Percentiles rank a stretch among this genome's conserved stretches.
phyloP scores from a whole-genome alignment of 2,113 vertebrate genomes.

The Cebidichthys violaceus region DNA sequence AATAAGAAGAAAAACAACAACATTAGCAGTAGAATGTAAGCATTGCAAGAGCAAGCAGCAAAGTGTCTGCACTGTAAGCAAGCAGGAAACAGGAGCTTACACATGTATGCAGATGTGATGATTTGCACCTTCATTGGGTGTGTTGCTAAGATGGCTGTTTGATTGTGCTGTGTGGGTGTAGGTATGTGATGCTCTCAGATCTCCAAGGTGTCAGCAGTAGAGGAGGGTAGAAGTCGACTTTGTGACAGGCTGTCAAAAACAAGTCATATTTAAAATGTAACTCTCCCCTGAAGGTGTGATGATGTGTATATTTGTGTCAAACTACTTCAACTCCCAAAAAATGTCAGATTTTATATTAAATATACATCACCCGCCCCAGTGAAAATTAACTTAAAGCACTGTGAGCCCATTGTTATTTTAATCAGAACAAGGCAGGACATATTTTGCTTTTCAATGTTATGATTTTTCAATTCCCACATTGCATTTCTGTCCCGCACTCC shows the following conservation, averaged over 20 bases:
- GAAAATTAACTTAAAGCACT: not conserved
- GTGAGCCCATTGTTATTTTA: not conserved
- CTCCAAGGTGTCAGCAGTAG: constrained; percentile 12
- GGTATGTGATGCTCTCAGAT: constrained; percentile 44
- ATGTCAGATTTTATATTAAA: not conserved
- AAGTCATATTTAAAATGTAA: constrained; percentile 19
- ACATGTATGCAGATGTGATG: not conserved
- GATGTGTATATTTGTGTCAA: constrained; percentile 1
- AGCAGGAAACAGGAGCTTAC: no score
- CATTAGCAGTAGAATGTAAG: no score
- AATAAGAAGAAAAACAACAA: no score
- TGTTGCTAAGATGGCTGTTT: not conserved
- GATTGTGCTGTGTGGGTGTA: constrained; percentile 6
- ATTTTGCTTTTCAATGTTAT: not conserved
- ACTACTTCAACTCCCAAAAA: constrained; percentile 13
- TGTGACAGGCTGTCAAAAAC: constrained; percentile 49
- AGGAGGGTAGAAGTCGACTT: constrained; percentile 31
- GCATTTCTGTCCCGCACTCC: not conserved
- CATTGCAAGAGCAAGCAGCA: no score
- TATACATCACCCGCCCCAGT: not conserved
- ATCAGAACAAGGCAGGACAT: not conserved
- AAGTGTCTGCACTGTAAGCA: no score
- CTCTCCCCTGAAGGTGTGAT: constrained; percentile 14
- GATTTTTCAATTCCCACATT: not conserved
- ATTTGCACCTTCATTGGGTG: not conserved